Evolutionary conservation across 2,113 vertebrate genomes (phyloP), one percentile per base, ranked within the genome.

Genomic region (Anoura caudifer): DNA sequence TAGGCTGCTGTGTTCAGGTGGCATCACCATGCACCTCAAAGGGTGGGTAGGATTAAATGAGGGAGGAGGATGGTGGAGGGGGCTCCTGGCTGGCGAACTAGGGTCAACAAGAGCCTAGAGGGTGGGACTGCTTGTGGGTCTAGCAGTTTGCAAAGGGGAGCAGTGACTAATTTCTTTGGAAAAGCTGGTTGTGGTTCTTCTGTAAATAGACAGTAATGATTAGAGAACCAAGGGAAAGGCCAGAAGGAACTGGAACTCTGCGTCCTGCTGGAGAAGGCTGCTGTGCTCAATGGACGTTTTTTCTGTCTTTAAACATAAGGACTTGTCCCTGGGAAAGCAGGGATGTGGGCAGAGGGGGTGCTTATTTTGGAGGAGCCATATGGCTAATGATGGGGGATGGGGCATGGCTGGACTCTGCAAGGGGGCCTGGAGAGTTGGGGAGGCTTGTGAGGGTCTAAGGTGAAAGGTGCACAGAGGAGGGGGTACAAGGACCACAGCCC

Each of bases 191-290:
- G 33, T 80, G 83, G 33, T 50, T 93, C 56, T 88, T 94, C 92
- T 84, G 22, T 87, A 87, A 72, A 91, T 76, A 90, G 90, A 85
- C 36, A 24, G 75, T 59, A 73, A 22, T 92, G 93, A 88, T 93
- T 67, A 65, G 85, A 94, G 65, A 87, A 87, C 52, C 31, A 41
- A 65, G 63, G 87, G 12, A 36, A 59, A 91, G 80, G 70, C 87
- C 80, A 95, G 84, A 96, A 95, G 72, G 80, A 93, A 56, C 45
- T 81, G 41, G 84, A 73, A 77, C 87, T 87, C 72, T 15, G 5
- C 91, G 96, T 95, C 70, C 87, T 65, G 1, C 36, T 80, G 61
- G 73, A 95, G 70, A 84, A 89, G 84, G 19, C 67, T 82, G 26
- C 59, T 93, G 54, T 20, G 76, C 94, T 50, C 63, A 80, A 75